phyloP scores from a whole-genome alignment of 2,888 invertebrate species.

The Troides aeacus region DNA sequence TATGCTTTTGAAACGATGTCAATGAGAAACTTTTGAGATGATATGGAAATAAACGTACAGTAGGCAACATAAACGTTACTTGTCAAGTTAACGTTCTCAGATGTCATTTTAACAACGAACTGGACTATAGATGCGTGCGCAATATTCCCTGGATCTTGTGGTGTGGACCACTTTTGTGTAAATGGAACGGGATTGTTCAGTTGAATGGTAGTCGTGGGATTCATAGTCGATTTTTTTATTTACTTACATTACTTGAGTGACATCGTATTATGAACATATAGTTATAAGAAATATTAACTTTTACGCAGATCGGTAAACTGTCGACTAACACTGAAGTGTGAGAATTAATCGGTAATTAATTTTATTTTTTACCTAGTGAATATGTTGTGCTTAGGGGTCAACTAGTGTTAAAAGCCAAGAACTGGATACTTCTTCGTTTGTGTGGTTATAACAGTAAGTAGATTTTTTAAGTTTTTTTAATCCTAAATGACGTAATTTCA shows the following conservation, averaged over 20 bases:
- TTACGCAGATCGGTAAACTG: slow-evolving; percentile 36
- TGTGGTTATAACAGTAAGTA: slow-evolving; percentile 35
- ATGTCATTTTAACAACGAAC: slow-evolving; percentile 17
- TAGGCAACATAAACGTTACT: slow-evolving; percentile 4
- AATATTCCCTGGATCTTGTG: slow-evolving; percentile 43
- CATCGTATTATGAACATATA: slow-evolving; percentile 32
- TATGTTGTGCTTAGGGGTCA: slow-evolving; percentile 55
- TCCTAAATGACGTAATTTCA: not conserved
- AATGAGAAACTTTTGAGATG: not conserved
- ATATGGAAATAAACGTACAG: not conserved
- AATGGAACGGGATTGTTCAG: slow-evolving; percentile 37
- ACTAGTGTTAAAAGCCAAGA: slow-evolving; percentile 51
- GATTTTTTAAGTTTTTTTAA: slow-evolving; percentile 1
- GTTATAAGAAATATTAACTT: slow-evolving; percentile 34
- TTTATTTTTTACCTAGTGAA: slow-evolving; percentile 50
- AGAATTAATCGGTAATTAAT: slow-evolving; percentile 50
- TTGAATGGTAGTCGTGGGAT: slow-evolving; percentile 37
- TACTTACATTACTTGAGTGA: slow-evolving; percentile 40
- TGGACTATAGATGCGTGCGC: slow-evolving; percentile 47
- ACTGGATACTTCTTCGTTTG: slow-evolving; percentile 33
- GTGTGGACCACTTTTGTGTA: slow-evolving; percentile 42
- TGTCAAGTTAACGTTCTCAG: slow-evolving; percentile 21
- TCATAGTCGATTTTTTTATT: slow-evolving; percentile 33
- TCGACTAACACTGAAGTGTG: slow-evolving; percentile 42
- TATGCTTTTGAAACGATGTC: not conserved